phyloP scores from a whole-genome alignment of 2,888 invertebrate genomes.

The Masnerella sp. region DNA sequence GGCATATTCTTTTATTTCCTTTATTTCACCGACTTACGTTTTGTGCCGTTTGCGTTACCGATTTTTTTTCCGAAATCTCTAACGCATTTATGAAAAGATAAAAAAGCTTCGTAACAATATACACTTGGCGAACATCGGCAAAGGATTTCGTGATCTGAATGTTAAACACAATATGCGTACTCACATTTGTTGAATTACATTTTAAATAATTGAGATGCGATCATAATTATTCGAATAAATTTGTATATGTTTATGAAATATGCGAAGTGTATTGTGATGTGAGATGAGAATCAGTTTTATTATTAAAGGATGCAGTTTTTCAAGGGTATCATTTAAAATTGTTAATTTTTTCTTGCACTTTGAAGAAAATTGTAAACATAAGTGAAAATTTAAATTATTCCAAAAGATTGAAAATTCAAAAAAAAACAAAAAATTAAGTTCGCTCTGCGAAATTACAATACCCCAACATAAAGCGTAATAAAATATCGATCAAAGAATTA shows the following conservation, averaged over 20 bases:
- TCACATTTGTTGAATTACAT: background rate
- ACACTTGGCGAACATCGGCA: background rate
- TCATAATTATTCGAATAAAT: constrained; percentile 21
- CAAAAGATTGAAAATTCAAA: too few species aligned
- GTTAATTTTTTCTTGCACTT: too few species aligned
- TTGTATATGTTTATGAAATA: constrained; percentile 14
- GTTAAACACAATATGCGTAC: background rate
- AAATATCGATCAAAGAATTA: constrained; percentile 11
- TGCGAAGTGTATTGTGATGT: too few species aligned
- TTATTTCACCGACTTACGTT: background rate
- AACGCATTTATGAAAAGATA: constrained; percentile 5
- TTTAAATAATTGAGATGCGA: constrained; percentile 15
- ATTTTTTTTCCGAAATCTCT: too few species aligned
- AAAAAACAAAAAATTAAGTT: too few species aligned
- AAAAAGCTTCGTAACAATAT: constrained; percentile 8
- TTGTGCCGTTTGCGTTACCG: too few species aligned
- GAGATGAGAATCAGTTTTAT: too few species aligned
- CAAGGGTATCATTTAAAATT: too few species aligned
- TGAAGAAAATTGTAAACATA: too few species aligned
- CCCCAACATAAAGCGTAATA: background rate
- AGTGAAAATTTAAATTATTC: too few species aligned
- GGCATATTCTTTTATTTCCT: constrained; percentile 7
- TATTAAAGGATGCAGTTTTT: too few species aligned
- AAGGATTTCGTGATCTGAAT: constrained; percentile 21
- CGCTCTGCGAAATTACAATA: too few species aligned